These are phyloP conservation scores for Neoitamus cyanurus DNA, from an alignment of 2,888 invertebrate species.

Conservation along the genomic window DNA sequence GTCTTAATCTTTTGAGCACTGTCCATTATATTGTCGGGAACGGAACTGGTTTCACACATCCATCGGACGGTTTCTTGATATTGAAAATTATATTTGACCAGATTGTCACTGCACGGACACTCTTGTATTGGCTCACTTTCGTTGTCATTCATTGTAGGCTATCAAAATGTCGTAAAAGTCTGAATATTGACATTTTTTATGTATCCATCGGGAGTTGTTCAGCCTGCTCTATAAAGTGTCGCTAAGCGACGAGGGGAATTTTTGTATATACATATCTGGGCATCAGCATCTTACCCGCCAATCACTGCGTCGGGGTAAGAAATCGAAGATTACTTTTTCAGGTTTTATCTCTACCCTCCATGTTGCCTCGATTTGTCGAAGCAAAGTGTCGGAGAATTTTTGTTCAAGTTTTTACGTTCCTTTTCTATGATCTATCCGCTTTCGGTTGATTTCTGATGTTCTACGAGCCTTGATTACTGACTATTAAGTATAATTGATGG, in stretches of 20 bases:
- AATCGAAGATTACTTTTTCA: neutral
- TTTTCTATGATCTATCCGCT: neutral
- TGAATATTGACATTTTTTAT: conserved; percentile 43
- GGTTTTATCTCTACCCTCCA: conserved; percentile 27
- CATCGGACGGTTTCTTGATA: conserved; percentile 15
- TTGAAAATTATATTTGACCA: conserved; percentile 43
- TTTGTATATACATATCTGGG: neutral
- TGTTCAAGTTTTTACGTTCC: neutral
- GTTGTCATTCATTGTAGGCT: conserved; percentile 46
- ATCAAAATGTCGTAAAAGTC: conserved; percentile 47
- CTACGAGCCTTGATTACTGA: neutral
- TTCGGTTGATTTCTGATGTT: conserved; percentile 6
- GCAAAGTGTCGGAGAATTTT: conserved; percentile 35
- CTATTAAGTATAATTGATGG: conserved; percentile 13
- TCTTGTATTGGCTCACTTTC: conserved; percentile 45
- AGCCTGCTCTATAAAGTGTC: conserved; percentile 34
- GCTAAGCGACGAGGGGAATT: conserved; percentile 22
- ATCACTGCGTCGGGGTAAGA: neutral
- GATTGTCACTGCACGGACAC: conserved; percentile 14
- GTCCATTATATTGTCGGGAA: neutral
- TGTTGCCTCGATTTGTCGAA: conserved; percentile 23
- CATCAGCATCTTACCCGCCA: neutral
- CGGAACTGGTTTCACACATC: conserved; percentile 26
- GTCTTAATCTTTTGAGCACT: conserved; percentile 16
- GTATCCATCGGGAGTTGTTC: conserved; percentile 30